Base-by-base conservation (phyloP, 1,140 invertebrate genomes). In the Ceratina calcarata region DNA sequence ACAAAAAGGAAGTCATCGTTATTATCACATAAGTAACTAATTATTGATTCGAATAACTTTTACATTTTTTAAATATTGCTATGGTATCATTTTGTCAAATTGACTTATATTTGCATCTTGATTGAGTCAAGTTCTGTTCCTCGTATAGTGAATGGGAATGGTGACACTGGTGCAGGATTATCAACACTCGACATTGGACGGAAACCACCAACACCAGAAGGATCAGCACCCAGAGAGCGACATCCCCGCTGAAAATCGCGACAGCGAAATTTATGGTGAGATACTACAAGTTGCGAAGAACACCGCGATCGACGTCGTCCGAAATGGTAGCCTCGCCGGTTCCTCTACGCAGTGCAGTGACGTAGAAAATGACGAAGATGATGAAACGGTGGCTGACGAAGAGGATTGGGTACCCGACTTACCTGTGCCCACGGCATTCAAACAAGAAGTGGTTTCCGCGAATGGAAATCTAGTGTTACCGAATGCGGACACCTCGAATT, bases 401-500 rank as follows among this genome's bases (percentile, higher is more conserved):
- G 78, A 80, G 32, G 85, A 84, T 2, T 90, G 89, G 89, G 45
- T 86, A 16, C 51, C 78, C 0, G 82, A 87, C 61, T 49, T 80
- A 32, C 53, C 87, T 3, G 67, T 67, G 16, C 71, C 83, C 1
- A 49, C 72, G 13, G 73, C 80, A 18, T 60, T 0, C 80, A 86
- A 88, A 16, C 80, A 87, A n/a, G 32, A 81, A 24, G 61, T 87
- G 15, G 24, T 45, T 0, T 77, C 85, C 12, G 27, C 67, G 0
- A 82, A 87, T 22, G 84, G 88, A 0, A 80, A 86, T 12, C 24
- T 86, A 7, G 75, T 84, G 13, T 20, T 89, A 12, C 88, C 88
- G 0, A 84, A 80, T 53, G 78, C 84, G 2, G 89, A 92, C 7
- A 74, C 81, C 6, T 73, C 89, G 45, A 90, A 83, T 82, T 94